phyloP scores from a whole-genome alignment of 2,797 vertebrate genomes.

The Galaxias olidus region DNA sequence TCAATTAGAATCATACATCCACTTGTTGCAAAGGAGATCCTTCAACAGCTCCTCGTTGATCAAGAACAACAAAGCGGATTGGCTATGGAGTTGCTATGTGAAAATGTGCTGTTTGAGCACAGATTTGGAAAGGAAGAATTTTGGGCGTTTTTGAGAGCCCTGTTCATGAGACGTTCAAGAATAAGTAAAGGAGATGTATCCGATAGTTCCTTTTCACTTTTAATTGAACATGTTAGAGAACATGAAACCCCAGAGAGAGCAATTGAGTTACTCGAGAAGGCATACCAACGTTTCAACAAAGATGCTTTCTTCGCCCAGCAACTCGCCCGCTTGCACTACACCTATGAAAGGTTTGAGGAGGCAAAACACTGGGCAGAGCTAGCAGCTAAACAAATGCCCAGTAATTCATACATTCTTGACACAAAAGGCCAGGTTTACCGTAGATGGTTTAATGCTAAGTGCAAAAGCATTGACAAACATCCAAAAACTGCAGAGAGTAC shows the following conservation, averaged over 20 bases:
- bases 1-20: conserved; percentile 82
- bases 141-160: conserved; percentile 71
- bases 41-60: conserved; percentile 71
- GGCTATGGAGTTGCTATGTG: conserved; percentile 72
- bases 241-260: conserved; percentile 69
- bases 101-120: conserved; percentile 76
- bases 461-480: conserved; percentile 55
- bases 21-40: conserved; percentile 81
- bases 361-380: conserved; percentile 76
- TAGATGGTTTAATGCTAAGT: conserved; percentile 74
- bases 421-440: conserved; percentile 85
- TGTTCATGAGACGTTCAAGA: conserved; percentile 77
- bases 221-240: conserved; percentile 78
- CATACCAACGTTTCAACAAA: conserved; percentile 71
- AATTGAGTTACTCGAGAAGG: conserved; percentile 71
- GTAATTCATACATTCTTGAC: conserved; percentile 81
- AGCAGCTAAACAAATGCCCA: conserved; percentile 68
- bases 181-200: conserved; percentile 76
- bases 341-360: conserved; percentile 74
- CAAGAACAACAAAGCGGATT: conserved; percentile 72
- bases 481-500: conserved; percentile 55
- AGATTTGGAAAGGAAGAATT: conserved; percentile 80
- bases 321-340: conserved; percentile 79
- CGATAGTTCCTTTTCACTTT: conserved; percentile 79
- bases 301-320: conserved; percentile 83